phyloP scores from a whole-genome alignment of 2,888 invertebrate species.

The Drosophila mulleri region DNA sequence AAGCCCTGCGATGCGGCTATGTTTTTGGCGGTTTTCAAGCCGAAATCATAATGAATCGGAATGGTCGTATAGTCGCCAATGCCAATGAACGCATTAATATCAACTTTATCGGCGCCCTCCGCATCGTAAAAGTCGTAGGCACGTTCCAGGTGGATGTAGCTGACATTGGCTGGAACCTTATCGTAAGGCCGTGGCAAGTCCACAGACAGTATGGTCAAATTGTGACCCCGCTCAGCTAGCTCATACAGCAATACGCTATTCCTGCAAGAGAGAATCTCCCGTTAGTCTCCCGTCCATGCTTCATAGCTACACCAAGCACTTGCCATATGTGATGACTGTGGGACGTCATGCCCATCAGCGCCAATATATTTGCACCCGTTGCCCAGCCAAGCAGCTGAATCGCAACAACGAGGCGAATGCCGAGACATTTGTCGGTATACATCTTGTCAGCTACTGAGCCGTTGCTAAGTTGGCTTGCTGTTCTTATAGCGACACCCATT shows the following conservation, averaged over 20 bases:
- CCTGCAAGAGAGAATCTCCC: slow-evolving; percentile 17
- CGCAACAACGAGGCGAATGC: slow-evolving; percentile 8
- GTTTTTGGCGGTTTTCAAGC: slow-evolving; percentile 21
- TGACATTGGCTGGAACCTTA: slow-evolving; percentile 56
- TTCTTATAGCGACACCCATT: not conserved
- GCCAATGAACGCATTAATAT: slow-evolving; percentile 41
- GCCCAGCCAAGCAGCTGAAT: slow-evolving; percentile 26
- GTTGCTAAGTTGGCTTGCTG: not conserved
- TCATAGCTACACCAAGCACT: not conserved
- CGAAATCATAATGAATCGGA: slow-evolving; percentile 41
- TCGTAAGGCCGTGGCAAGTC: slow-evolving; percentile 47
- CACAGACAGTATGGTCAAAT: slow-evolving; percentile 65
- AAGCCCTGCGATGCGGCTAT: slow-evolving; percentile 61
- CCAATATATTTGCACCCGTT: slow-evolving; percentile 58
- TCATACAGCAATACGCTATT: slow-evolving; percentile 62
- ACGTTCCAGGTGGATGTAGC: slow-evolving; percentile 73
- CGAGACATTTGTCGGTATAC: not conserved
- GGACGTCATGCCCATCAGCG: slow-evolving; percentile 63
- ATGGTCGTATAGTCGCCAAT: slow-evolving; percentile 39
- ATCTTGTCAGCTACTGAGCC: slow-evolving; percentile 15
- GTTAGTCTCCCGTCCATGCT: not conserved
- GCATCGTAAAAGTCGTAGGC: slow-evolving; percentile 49
- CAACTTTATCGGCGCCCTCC: slow-evolving; percentile 7
- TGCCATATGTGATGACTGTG: slow-evolving; percentile 70
- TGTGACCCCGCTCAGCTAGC: slow-evolving; percentile 62